These are phyloP conservation scores for Cherax destructor DNA, from an alignment of 1,140 invertebrate genomes.

Conservation along the genomic window DNA sequence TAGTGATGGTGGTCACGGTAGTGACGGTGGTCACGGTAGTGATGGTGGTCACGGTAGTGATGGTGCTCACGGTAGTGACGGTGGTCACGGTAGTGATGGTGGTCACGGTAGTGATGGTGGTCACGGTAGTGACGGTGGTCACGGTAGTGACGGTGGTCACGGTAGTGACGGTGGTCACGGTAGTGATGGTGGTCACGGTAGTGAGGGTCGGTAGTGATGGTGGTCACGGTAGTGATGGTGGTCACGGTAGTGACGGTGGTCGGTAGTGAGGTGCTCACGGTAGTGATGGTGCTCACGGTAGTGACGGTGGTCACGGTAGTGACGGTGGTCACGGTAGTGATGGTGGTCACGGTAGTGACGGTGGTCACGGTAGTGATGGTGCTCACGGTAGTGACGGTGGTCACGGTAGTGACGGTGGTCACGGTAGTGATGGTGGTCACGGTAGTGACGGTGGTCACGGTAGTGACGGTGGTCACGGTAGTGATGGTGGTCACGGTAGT, in stretches of 20 bases:
- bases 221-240: background rate
- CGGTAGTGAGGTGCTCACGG: no score
- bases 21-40: background rate
- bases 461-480: background rate
- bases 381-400: background rate
- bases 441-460: background rate
- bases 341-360: background rate
- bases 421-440: background rate
- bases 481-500: background rate
- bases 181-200: background rate
- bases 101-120: background rate
- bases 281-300: no score
- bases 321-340: background rate
- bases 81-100: no score
- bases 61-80: background rate
- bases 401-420: background rate
- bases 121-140: background rate
- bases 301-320: no score
- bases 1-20: background rate
- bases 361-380: background rate
- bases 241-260: background rate
- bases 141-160: background rate
- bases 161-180: background rate
- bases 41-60: background rate
- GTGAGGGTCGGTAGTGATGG: background rate